Evolutionary conservation across 2,797 vertebrate species (phyloP), one percentile per base, ranked within the genome.

Genomic region (Saxicola maurus): DNA sequence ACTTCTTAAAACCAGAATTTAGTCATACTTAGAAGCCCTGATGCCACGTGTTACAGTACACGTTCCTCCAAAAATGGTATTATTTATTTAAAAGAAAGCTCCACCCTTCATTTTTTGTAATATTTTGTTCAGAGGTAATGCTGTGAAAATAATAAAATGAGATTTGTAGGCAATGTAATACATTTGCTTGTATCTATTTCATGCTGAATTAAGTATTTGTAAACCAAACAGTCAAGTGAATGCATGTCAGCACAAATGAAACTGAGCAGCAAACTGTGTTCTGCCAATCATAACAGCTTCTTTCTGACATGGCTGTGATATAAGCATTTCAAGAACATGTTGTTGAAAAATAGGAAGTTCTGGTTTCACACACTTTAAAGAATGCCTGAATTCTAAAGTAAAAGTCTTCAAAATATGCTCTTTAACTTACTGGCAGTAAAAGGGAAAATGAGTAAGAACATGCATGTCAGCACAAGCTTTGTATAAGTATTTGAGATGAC

Each of bases 201-300:
- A 93, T 69, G 76, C 86, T 82, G 79, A 90, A 80, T 69, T 53
- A 79, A 84, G 55, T 86, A 90, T 72, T 33, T 85, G 62, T 82
- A 90, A 92, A 93, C 49, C 38, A 68, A 92, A 90, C 1, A 43
- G 51, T 66, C 68, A 77, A 61, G 46, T 85, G 61, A 87, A 82
- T n/a, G 66, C n/a, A 68, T 31, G 57, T 72, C 91, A 91, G 88
- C 20, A 3, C 76, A 89, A 94, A 90, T 68, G 49, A 85, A 94
- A 87, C 61, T 0, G 1, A 93, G 78, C 45, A 86, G 67, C 38
- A 92, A 88, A 71, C 4, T 37, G 13, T 53, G 18, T 67, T 82
- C 65, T 59, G 52, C 37, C 80, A 85, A 77, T 59, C 43, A 20
- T 48, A 86, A 73, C 28, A 67, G 75, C 72, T 59, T 45, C 57